A percentile compares a stretch with the other conserved stretches of the same genome.
Conservation (phyloP, 2,888 invertebrate species). For the Temnothorax ravouxi region DNA sequence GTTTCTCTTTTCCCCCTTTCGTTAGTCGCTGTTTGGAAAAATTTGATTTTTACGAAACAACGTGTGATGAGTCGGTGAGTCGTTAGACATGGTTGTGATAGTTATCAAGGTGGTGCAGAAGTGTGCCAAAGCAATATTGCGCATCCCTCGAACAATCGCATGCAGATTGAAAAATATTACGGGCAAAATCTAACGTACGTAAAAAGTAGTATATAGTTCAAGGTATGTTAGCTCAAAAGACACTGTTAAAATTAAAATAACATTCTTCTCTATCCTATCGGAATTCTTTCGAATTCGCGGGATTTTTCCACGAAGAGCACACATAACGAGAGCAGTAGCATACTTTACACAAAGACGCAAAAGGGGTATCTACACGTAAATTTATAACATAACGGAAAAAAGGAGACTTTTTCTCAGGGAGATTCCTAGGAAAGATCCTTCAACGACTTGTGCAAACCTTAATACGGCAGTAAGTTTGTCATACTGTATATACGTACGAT, state of each 20-base stretch:
- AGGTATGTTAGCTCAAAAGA: slow-evolving; percentile 42
- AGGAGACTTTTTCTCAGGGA: slow-evolving; percentile 46
- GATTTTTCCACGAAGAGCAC: slow-evolving; percentile 71
- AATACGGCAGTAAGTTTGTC: slow-evolving; percentile 80
- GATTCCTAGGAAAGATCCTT: slow-evolving; percentile 70
- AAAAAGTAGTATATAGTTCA: slow-evolving; percentile 51
- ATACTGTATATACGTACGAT: slow-evolving; percentile 43
- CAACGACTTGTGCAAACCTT: slow-evolving; percentile 76
- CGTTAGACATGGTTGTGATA: slow-evolving; percentile 60
- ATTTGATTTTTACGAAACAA: slow-evolving; percentile 70
- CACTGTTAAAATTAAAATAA: slow-evolving; percentile 59
- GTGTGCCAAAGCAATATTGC: slow-evolving; percentile 64
- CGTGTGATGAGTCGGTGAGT: slow-evolving; percentile 58
- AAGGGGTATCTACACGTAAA: slow-evolving; percentile 12
- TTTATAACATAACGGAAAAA: slow-evolving; percentile 59
- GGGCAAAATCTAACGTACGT: slow-evolving; percentile 54
- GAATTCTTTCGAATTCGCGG: slow-evolving; percentile 61
- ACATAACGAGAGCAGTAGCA: slow-evolving; percentile 50
- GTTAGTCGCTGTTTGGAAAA: slow-evolving; percentile 57
- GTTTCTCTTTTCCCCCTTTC: slow-evolving; percentile 58
- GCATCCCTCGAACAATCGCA: slow-evolving; percentile 55
- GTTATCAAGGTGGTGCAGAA: slow-evolving; percentile 73
- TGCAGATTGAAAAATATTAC: slow-evolving; percentile 62
- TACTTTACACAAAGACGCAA: slow-evolving; percentile 24
- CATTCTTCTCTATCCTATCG: slow-evolving; percentile 52